Conservation (phyloP, 1,140 invertebrate genomes). For the Pomacea maculata region DNA sequence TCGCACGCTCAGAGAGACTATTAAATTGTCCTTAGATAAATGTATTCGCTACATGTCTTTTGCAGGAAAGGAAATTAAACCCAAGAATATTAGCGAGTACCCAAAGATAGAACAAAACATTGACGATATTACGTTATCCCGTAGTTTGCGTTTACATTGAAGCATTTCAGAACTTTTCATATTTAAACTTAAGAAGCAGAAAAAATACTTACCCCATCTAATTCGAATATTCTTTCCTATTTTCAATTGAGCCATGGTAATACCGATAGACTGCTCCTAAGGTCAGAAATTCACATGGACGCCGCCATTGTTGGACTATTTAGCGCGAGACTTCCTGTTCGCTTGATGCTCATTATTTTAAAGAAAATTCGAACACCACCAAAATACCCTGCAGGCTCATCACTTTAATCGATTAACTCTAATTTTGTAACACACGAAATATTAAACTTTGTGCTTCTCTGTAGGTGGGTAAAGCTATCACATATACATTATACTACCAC, state of each 20-base stretch:
- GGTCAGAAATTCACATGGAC: background rate
- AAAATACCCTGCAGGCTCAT: background rate
- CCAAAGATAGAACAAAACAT: too few relatives aligned
- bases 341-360: background rate
- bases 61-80: too few relatives aligned
- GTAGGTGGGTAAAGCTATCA: too few relatives aligned
- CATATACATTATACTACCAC: too few relatives aligned
- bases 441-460: too few relatives aligned
- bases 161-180: too few relatives aligned
- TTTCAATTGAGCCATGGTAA: background rate
- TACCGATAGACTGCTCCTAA: background rate
- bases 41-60: too few relatives aligned
- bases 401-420: background rate
- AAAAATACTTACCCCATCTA: background rate
- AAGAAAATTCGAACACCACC: background rate
- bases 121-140: background rate
- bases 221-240: background rate
- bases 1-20: too few relatives aligned
- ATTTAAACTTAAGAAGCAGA: background rate
- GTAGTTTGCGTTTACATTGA: background rate
- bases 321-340: background rate
- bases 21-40: too few relatives aligned
- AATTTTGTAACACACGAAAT: background rate
- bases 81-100: too few relatives aligned
- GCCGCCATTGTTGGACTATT: slow-evolving; percentile 7